Percentiles rank a stretch among this genome's conserved stretches.
phyloP scores from a whole-genome alignment of 2,797 vertebrate genomes.

The Brotula barbata region DNA sequence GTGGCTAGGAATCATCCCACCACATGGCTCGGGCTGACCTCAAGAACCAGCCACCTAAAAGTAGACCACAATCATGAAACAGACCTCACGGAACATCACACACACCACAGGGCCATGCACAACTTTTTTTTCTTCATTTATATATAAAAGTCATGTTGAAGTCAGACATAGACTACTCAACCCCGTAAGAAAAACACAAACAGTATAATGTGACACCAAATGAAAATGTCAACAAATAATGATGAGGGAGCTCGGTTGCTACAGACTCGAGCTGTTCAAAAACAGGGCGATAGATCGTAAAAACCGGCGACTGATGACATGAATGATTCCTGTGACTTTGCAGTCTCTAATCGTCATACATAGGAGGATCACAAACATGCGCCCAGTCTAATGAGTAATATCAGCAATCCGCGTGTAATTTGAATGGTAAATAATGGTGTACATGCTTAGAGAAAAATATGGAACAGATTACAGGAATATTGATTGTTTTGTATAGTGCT shows the following conservation, averaged over 20 bases:
- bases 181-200: too few species aligned
- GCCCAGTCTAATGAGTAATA: conserved; percentile 3
- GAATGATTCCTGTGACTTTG: too few species aligned
- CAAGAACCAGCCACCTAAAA: conserved; percentile 60
- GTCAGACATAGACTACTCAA: too few species aligned
- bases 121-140: conserved; percentile 15
- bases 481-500: neutral
- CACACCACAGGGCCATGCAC: conserved; percentile 37
- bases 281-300: conserved; percentile 17
- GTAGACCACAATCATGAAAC: conserved; percentile 47
- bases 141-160: conserved; percentile 3
- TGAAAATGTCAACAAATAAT: neutral
- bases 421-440: conserved; percentile 4
- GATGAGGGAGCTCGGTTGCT: too few species aligned
- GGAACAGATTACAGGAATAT: neutral
- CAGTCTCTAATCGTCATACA: conserved; percentile 22
- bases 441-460: conserved; percentile 5
- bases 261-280: neutral
- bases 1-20: conserved; percentile 46
- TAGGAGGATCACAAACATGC: conserved; percentile 5
- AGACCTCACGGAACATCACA: conserved; percentile 52
- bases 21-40: conserved; percentile 46
- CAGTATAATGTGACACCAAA: too few species aligned
- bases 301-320: too few species aligned
- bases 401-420: conserved; percentile 5